Base-by-base conservation (phyloP, 2,888 invertebrate species). In the Protophormia terraenovae region DNA sequence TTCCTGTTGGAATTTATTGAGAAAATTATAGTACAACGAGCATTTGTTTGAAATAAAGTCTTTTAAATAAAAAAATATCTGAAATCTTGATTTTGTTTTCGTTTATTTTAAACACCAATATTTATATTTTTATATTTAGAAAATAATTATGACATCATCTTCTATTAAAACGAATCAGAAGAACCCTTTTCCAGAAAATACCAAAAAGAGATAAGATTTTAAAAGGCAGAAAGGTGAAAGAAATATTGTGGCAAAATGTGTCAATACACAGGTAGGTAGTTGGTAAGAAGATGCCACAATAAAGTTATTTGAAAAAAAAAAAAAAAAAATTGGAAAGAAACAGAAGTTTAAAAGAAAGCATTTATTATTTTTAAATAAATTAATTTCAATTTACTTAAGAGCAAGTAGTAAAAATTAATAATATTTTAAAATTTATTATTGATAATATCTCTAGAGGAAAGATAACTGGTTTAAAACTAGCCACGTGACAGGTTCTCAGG, bases 121-220 rank as follows among this genome's bases (percentile, higher is more conserved):
- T 22, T 19, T 73, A 24, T 38, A 22, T 64, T 38, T n/a, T 38
- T 32, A 35, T 64, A 35, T 60, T 67, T 64, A 32, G 32, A 67
- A 83, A 60, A 16, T 62, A 66, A 73, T 73, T 62, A 83, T 83
- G 83, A 83, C 83, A 83, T 83, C 83, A 83, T 78, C 78, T 45
- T 78, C 58, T 72, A 64, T 76, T 71, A 83, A 69, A 1, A 29
- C 32, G 50, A 71, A 78, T 60, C 10, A 16, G 47, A 47, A 55
- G 16, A 45, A 35, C 29, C 55, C 27, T 66, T 66, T 67, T 66
- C 24, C 12, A 1, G 16, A 8, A 4, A 62, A 29, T 19, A 14
- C 10, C 29, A 32, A 29, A 69, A 45, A 45, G 45, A 45, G 45
- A 45, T 66, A 27, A n/a, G 7, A 58, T 24, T 24, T 27, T 1